Conservation (phyloP, 2,797 vertebrate species). For the Apodemus agrarius region DNA sequence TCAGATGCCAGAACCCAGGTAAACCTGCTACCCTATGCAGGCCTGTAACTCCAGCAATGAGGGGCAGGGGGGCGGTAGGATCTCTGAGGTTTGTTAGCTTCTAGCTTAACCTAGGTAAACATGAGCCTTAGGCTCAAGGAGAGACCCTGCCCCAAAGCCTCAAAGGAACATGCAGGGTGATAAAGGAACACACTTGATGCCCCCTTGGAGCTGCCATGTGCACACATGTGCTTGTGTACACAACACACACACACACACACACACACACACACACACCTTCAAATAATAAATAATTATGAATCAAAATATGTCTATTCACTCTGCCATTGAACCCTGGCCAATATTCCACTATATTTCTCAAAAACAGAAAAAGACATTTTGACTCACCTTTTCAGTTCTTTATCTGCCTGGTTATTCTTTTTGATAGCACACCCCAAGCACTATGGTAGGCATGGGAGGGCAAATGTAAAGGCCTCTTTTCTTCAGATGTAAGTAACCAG, state of each 20-base stretch:
- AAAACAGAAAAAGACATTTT: neutral
- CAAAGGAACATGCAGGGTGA: neutral
- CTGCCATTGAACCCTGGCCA: slow-evolving; percentile 52
- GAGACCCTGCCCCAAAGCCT: neutral
- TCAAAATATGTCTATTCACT: slow-evolving; percentile 2
- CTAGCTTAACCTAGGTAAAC: neutral
- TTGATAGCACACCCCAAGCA: neutral
- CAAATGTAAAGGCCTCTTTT: neutral
- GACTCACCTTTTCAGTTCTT: neutral
- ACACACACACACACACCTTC: neutral
- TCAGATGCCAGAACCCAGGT: neutral
- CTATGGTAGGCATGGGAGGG: neutral
- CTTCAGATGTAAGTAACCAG: neutral
- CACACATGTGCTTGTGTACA: neutral
- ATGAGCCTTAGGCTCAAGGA: neutral
- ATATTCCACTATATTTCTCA: neutral
- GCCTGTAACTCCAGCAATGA: neutral
- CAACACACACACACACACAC: neutral
- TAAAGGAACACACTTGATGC: neutral
- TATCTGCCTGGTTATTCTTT: neutral
- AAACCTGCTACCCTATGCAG: neutral
- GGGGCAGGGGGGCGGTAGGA: neutral
- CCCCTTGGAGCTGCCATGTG: neutral
- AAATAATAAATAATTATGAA: neutral
- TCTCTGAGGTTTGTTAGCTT: neutral